These are phyloP conservation scores for Geophilus truncorum DNA, from an alignment of 2,888 invertebrate species.

Conservation along the genomic window DNA sequence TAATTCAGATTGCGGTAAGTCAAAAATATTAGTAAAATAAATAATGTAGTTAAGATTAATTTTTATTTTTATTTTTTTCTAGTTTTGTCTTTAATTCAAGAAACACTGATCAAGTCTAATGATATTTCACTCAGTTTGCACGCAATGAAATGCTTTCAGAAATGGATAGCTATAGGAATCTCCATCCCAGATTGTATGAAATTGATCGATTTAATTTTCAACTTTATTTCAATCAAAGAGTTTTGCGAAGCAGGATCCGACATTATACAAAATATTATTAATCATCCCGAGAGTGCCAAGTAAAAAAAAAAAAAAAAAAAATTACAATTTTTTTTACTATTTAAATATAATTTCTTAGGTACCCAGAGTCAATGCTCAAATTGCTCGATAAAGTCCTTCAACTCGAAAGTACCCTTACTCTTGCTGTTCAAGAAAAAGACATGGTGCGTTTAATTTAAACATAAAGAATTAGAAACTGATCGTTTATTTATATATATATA, in stretches of 20 bases:
- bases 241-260: constrained; percentile 60
- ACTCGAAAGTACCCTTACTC: constrained; percentile 51
- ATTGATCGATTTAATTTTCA: constrained; percentile 45
- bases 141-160: constrained; percentile 48
- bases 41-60: too few species aligned
- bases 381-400: constrained; percentile 58
- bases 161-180: constrained; percentile 61
- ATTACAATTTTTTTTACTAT: background rate
- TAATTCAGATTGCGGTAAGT: constrained; percentile 29
- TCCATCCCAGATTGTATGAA: constrained; percentile 50
- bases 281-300: constrained; percentile 60
- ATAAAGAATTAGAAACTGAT: too few species aligned
- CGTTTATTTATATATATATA: background rate
- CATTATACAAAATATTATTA: constrained; percentile 57
- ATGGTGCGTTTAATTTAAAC: constrained; percentile 44
- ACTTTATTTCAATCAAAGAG: constrained; percentile 46
- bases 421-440: constrained; percentile 46
- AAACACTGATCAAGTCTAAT: constrained; percentile 38
- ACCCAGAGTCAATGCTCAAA: constrained; percentile 56
- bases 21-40: too few species aligned
- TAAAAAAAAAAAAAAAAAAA: constrained; percentile 38
- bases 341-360: constrained; percentile 44
- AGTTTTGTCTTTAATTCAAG: constrained; percentile 46
- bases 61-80: constrained; percentile 33
- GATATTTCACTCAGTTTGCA: constrained; percentile 40